These are phyloP conservation scores for Hydrophis major DNA, from an alignment of 2,797 vertebrate genomes.

Conservation along the genomic window DNA sequence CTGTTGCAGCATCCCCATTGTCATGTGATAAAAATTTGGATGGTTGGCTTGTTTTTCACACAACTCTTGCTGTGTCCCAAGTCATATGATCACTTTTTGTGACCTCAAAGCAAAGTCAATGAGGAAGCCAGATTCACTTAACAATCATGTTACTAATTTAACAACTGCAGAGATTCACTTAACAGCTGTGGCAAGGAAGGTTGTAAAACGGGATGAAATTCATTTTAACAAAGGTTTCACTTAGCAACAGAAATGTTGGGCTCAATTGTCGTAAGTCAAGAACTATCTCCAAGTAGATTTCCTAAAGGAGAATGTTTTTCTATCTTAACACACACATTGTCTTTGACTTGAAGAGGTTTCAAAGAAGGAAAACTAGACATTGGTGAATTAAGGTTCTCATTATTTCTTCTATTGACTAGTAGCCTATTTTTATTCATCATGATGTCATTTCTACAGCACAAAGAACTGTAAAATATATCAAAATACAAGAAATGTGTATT, in stretches of 20 bases:
- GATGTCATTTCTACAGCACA: neutral
- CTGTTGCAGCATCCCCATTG: neutral
- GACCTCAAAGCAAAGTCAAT: neutral
- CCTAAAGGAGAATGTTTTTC: rapidly evolving
- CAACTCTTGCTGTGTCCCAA: neutral
- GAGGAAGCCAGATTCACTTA: neutral
- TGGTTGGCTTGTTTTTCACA: neutral
- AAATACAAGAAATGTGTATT: neutral
- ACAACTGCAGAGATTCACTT: neutral
- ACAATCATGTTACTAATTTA: neutral
- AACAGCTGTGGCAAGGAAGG: neutral
- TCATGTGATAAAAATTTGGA: neutral
- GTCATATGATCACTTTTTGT: neutral
- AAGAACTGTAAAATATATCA: neutral
- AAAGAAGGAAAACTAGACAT: neutral
- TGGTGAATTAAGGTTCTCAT: neutral
- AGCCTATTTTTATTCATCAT: neutral
- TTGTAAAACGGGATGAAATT: neutral
- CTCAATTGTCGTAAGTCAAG: neutral
- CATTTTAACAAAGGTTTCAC: neutral
- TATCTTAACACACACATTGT: rapidly evolving
- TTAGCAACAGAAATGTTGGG: neutral
- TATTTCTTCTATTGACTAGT: neutral
- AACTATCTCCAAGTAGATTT: neutral
- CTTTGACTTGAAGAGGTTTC: neutral